phyloP scores from a whole-genome alignment of 2,888 invertebrate species.

The Spicauda simplicius region DNA sequence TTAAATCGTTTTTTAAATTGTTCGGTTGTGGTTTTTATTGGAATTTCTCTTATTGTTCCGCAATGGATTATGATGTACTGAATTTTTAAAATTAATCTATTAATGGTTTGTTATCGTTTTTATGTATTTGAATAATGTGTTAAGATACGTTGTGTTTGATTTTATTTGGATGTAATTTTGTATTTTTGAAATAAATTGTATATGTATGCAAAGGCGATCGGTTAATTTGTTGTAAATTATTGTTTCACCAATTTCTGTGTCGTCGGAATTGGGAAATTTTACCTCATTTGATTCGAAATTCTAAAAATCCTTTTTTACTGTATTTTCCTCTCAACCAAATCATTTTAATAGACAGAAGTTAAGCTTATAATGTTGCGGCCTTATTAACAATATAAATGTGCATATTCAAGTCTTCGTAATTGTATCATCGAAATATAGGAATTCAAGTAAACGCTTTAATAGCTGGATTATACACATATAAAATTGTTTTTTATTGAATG shows the following conservation, averaged over 20 bases:
- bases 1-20: slow-evolving; percentile 43
- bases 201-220: background rate
- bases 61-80: slow-evolving; percentile 14
- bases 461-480: background rate
- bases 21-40: slow-evolving; percentile 60
- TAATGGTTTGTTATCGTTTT: slow-evolving; percentile 16
- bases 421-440: background rate
- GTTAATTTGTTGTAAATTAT: background rate
- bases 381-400: slow-evolving; percentile 20
- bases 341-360: background rate
- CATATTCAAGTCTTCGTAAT: slow-evolving; percentile 5
- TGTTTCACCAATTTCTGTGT: background rate
- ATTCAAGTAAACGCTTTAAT: slow-evolving; percentile 7
- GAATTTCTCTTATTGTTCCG: slow-evolving; percentile 14
- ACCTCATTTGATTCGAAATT: background rate
- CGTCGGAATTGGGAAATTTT: background rate
- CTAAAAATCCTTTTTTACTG: background rate
- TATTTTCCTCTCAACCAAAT: background rate
- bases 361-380: slow-evolving; percentile 25
- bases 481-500: background rate
- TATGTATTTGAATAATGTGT: background rate
- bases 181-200: slow-evolving; percentile 13
- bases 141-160: slow-evolving; percentile 16
- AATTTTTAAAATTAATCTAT: slow-evolving; percentile 29
- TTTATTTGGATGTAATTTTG: slow-evolving; percentile 9